Evolutionary conservation across 2,888 invertebrate species (phyloP).

Genomic region (Synanthedon formicaeformis): DNA sequence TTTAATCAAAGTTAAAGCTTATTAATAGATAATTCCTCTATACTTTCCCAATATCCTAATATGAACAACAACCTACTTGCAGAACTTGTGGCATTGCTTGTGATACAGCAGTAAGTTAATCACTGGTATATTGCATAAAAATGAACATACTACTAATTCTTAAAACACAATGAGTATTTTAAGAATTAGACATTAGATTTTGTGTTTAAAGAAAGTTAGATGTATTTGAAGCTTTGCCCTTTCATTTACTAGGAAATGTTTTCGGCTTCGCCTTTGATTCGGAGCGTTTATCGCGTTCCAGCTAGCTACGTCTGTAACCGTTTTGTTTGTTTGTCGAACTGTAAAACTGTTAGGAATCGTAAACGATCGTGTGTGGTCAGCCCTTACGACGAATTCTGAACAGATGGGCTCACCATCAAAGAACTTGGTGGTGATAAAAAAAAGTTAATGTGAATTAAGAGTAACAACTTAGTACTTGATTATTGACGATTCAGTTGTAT

Average conservation of each 20-base stretch:
- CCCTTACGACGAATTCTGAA: constrained; percentile 67
- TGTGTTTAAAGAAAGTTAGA: too few relatives aligned
- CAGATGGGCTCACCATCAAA: constrained; percentile 66
- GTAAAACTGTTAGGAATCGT: constrained; percentile 65
- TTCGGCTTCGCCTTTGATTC: constrained; percentile 61
- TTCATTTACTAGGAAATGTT: constrained; percentile 26
- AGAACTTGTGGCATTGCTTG: too few relatives aligned
- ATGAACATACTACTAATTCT: too few relatives aligned
- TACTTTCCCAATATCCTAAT: too few relatives aligned
- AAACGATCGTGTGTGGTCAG: constrained; percentile 69
- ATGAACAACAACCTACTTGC: too few relatives aligned
- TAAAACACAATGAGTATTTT: not conserved
- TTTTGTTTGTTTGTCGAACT: constrained; percentile 62
- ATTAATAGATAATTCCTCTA: too few relatives aligned
- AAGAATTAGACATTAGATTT: too few relatives aligned
- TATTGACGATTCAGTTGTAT: constrained; percentile 18
- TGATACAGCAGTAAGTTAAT: too few relatives aligned
- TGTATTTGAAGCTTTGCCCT: too few relatives aligned
- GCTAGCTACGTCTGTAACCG: constrained; percentile 58
- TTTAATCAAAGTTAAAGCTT: too few relatives aligned
- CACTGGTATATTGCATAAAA: too few relatives aligned
- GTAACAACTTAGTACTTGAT: constrained; percentile 55
- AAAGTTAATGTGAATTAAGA: constrained; percentile 58
- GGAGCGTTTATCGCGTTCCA: constrained; percentile 39
- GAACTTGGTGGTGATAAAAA: constrained; percentile 53